Conservation (phyloP, 2,113 vertebrate genomes). For the Pongo abelii region DNA sequence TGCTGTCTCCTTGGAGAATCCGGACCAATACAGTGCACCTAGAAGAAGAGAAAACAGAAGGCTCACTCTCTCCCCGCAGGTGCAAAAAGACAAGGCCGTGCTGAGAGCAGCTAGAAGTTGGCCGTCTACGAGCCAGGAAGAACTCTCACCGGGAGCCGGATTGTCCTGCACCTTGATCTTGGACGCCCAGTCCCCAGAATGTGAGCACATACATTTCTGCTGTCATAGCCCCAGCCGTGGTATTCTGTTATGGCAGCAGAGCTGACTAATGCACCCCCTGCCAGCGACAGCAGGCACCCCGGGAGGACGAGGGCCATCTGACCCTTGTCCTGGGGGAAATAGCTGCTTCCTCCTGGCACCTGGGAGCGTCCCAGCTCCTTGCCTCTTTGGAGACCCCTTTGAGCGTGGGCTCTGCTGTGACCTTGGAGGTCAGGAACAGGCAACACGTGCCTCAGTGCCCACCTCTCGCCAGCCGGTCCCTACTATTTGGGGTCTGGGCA, state of each 20-base stretch:
- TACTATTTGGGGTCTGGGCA: no score
- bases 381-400: background rate
- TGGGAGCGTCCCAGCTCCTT: background rate
- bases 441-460: background rate
- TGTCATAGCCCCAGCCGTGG: background rate
- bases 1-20: background rate
- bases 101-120: accelerated
- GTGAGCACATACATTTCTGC: background rate
- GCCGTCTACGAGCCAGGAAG: accelerated
- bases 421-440: accelerated
- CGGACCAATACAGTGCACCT: background rate
- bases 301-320: background rate
- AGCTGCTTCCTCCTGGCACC: no score
- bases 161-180: background rate
- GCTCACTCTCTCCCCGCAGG: background rate
- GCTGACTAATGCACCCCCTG: background rate
- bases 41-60: background rate
- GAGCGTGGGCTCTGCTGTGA: background rate
- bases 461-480: no score
- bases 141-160: background rate
- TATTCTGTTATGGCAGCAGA: background rate
- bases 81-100: background rate
- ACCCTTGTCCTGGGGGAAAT: background rate
- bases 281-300: accelerated
- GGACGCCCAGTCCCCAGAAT: background rate